Evolutionary conservation across 2,888 invertebrate genomes (phyloP).

Genomic region (Melitaea athalia): DNA sequence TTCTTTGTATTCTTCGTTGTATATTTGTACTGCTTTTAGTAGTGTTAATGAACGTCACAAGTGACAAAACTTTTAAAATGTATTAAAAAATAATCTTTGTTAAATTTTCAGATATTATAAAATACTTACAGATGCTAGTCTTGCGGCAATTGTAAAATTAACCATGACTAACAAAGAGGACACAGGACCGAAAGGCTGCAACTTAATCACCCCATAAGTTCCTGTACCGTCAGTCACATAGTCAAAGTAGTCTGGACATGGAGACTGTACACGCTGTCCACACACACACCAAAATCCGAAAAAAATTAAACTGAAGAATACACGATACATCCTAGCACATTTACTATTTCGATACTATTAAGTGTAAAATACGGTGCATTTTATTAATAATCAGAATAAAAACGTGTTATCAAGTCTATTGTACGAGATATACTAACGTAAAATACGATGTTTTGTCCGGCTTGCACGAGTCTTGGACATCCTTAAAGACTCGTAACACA

Average conservation of each 20-base stretch:
- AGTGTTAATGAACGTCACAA: no score
- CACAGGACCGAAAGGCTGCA: conserved; percentile 52
- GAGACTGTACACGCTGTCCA: conserved; percentile 55
- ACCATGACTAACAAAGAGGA: conserved; percentile 49
- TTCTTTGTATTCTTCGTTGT: no score
- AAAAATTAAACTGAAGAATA: conserved; percentile 46
- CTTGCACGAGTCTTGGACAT: conserved; percentile 17
- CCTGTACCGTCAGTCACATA: conserved; percentile 55
- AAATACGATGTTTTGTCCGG: conserved; percentile 18
- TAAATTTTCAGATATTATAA: not conserved
- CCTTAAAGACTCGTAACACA: conserved; percentile 10
- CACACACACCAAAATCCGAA: conserved; percentile 48
- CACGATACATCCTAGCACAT: conserved; percentile 41
- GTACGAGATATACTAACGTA: conserved; percentile 49
- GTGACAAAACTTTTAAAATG: no score
- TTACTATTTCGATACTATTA: conserved; percentile 16
- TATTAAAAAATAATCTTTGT: no score
- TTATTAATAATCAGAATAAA: conserved; percentile 36
- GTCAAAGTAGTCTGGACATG: conserved; percentile 63
- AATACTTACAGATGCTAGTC: conserved; percentile 36
- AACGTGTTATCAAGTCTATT: conserved; percentile 49
- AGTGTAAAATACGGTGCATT: conserved; percentile 26
- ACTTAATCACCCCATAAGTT: conserved; percentile 55
- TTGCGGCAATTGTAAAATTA: conserved; percentile 61
- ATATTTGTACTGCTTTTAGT: no score